A percentile compares a stretch with the other conserved stretches of the same genome.
Conservation (phyloP, 2,113 vertebrate genomes). For the Ctenodactylus gundi region DNA sequence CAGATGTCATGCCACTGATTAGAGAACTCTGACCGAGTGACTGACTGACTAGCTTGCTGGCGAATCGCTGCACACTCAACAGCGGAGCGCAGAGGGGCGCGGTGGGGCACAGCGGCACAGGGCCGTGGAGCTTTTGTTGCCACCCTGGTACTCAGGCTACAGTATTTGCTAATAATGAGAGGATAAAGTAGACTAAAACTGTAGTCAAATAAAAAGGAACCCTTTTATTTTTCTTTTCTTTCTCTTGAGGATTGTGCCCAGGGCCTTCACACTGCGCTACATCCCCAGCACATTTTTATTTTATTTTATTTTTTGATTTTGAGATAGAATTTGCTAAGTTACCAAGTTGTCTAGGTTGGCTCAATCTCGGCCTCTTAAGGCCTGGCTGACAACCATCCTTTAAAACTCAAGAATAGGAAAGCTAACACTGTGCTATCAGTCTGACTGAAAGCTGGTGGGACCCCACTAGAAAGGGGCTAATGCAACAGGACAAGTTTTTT, state of each 20-base stretch:
- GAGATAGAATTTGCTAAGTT: too few species aligned
- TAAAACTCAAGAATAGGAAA: not conserved
- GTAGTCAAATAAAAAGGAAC: not conserved
- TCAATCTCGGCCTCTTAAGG: too few species aligned
- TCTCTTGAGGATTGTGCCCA: too few species aligned
- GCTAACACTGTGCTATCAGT: fast-evolving
- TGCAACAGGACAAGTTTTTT: fast-evolving
- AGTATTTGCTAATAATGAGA: not conserved
- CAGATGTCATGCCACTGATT: not conserved
- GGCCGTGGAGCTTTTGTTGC: not conserved
- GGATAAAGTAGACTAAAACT: not conserved
- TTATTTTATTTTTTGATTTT: too few species aligned
- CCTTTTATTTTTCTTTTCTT: too few species aligned
- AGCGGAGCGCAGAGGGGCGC: too few species aligned
- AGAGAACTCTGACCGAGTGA: not conserved
- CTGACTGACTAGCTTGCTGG: not conserved
- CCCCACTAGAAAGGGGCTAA: fast-evolving
- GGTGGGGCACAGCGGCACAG: fast-evolving
- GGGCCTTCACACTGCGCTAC: too few species aligned
- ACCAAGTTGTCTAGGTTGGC: too few species aligned
- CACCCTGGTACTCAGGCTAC: not conserved
- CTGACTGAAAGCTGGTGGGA: not conserved
- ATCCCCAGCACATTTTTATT: too few species aligned
- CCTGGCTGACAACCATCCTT: too few species aligned
- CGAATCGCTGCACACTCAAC: fast-evolving